Conservation (phyloP, 2,797 vertebrate species). For the Phrynocephalus forsythii region DNA sequence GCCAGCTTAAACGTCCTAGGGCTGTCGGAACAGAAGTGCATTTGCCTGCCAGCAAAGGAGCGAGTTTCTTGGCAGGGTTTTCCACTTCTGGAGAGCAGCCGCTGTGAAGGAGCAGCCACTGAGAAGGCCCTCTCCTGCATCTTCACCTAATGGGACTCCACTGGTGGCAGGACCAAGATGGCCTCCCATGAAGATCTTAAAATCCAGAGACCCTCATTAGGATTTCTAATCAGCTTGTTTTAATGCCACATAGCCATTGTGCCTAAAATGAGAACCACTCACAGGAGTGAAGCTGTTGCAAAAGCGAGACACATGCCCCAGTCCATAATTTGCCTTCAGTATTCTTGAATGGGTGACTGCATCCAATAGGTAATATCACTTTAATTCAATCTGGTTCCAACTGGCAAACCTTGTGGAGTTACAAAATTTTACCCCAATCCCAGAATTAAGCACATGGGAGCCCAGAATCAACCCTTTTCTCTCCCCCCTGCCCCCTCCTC, state of each 20-base stretch:
- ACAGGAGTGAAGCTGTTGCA: background rate
- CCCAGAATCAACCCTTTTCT: too few species aligned
- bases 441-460: too few species aligned
- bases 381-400: too few species aligned
- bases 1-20: background rate
- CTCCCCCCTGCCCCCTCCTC: too few species aligned
- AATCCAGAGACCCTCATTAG: too few species aligned
- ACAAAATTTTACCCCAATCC: too few species aligned
- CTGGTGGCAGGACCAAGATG: background rate
- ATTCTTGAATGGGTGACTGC: background rate
- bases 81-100: background rate
- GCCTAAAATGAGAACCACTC: background rate
- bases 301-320: background rate
- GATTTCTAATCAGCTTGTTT: too few species aligned
- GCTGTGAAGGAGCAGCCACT: background rate
- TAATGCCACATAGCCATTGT: background rate
- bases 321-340: background rate
- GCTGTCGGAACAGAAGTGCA: background rate
- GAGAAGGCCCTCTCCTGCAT: background rate
- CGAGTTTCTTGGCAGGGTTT: background rate
- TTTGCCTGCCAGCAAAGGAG: background rate
- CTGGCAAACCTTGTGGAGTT: too few species aligned
- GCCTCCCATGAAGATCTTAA: background rate
- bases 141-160: background rate
- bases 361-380: too few species aligned